phyloP scores from a whole-genome alignment of 2,888 invertebrate species.

The Ischnura elegans region DNA sequence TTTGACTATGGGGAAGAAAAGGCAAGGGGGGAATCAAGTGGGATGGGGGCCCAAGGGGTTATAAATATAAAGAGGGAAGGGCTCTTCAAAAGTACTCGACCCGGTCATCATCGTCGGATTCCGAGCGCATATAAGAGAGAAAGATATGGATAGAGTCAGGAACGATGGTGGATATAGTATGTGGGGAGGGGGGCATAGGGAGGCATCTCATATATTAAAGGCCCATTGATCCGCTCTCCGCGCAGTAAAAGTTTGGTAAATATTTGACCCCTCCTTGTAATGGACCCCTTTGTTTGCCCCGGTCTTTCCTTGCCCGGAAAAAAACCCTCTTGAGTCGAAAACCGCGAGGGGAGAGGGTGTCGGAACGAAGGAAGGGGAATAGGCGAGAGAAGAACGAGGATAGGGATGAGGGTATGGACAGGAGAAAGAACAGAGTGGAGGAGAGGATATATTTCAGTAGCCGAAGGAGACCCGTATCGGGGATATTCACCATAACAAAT shows the following conservation, averaged over 20 bases:
- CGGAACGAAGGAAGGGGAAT: not conserved
- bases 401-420: not conserved
- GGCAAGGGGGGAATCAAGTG: not conserved
- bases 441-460: not conserved
- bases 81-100: slow-evolving; percentile 63
- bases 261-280: slow-evolving; percentile 67
- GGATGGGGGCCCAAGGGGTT: slow-evolving; percentile 11
- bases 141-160: not conserved
- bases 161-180: not conserved
- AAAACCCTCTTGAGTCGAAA: slow-evolving; percentile 43
- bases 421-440: not conserved
- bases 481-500: not conserved
- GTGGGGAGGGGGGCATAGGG: not conserved
- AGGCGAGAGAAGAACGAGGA: not conserved
- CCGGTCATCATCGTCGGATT: slow-evolving; percentile 59
- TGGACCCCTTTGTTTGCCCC: slow-evolving; percentile 65
- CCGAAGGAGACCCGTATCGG: not conserved
- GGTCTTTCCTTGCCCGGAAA: slow-evolving; percentile 58
- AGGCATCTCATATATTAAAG: slow-evolving; percentile 63
- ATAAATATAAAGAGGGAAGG: slow-evolving; percentile 28
- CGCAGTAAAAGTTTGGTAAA: slow-evolving; percentile 66
- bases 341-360: not conserved
- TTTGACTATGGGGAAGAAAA: not conserved
- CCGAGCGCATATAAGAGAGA: slow-evolving; percentile 49
- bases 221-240: slow-evolving; percentile 66